Evolutionary conservation across 2,797 vertebrate genomes (phyloP), one percentile per base, ranked within the genome.

Genomic region (Xyrichtys novacula): DNA sequence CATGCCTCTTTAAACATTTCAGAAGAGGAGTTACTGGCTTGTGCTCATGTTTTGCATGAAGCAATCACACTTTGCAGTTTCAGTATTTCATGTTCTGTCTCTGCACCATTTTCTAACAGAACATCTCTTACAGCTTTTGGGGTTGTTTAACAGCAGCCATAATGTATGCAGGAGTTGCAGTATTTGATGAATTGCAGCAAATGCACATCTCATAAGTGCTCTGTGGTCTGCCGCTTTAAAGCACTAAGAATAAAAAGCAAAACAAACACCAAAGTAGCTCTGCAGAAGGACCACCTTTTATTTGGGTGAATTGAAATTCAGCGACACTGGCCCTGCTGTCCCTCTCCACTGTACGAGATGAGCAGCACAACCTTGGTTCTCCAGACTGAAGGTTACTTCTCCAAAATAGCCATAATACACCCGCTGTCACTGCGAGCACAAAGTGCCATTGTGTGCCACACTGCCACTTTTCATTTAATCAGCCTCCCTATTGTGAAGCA

Each of bases 401-500:
- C 57, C 38, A 78, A 84, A 88, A 78, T 52, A 85, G 64, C 65
- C 75, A 39, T 65, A 63, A 76, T 70, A 49, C 60, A 42, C 48
- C 43, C 19, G 3, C 78, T 70, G 78, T 54, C 50, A 58, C 48
- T 52, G 69, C 78, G 80, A 60, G 67, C 79, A 82, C 73, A 81
- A 76, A 76, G 63, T 39, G 16, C 47, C 40, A 81, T 80, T 86
- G 66, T 84, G 77, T 79, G 71, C 54, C 65, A 78, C 74, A 74
- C 65, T 71, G 74, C 70, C 85, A 86, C 77, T 75, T 84, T 65
- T 79, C 80, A 84, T 88, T 86, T 81, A 78, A 85, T 86, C 81
- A 85, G 71, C 40, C 64, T 69, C 71, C 71, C 69, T 76, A 73
- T 84, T 89, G 81, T 85, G 73, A 67, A 76, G 69, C 23, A 75